Percentiles rank a stretch among this genome's conserved stretches.
Conservation (phyloP, 1,140 invertebrate genomes). For the Eupristina koningsbergeri region DNA sequence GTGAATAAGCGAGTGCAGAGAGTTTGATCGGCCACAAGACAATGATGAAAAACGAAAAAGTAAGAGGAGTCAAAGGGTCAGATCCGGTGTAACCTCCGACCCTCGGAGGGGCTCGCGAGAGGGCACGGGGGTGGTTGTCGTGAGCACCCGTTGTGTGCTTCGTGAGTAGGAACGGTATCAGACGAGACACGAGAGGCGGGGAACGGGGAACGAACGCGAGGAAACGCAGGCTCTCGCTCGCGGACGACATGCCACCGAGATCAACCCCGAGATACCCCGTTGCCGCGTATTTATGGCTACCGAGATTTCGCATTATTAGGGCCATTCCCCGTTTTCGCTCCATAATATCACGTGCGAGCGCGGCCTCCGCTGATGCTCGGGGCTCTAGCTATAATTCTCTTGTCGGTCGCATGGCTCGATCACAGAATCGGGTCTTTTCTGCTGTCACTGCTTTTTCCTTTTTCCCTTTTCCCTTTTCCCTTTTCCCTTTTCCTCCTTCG, state of each 20-base stretch:
- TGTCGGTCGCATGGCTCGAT: conserved; percentile 7
- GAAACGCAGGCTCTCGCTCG: conserved; percentile 40
- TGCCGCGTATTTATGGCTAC: conserved; percentile 66
- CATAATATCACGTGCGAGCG: conserved; percentile 55
- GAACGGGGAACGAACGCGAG: too few relatives aligned
- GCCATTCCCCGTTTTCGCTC: conserved; percentile 65
- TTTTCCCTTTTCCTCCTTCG: not conserved
- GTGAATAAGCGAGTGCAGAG: too few relatives aligned
- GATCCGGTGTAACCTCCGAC: too few relatives aligned
- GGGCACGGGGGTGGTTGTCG: conserved; percentile 43
- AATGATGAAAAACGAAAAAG: too few relatives aligned
- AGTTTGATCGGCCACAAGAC: too few relatives aligned
- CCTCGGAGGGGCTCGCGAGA: too few relatives aligned
- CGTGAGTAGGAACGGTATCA: conserved; percentile 57
- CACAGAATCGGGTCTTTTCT: not conserved
- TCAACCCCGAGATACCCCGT: conserved; percentile 61
- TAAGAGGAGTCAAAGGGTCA: too few relatives aligned
- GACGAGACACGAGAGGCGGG: conserved; percentile 65
- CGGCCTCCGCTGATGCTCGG: not conserved
- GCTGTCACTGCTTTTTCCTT: not conserved
- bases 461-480: not conserved
- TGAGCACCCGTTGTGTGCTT: conserved; percentile 40
- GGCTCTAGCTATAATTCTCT: conserved; percentile 42
- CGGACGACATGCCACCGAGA: conserved; percentile 66
- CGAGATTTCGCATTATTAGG: conserved; percentile 70